Percentiles rank a stretch among this genome's conserved stretches.
These are phyloP conservation scores for Notolepis coatsorum DNA, from an alignment of 2,797 vertebrate species.

Conservation along the genomic window DNA sequence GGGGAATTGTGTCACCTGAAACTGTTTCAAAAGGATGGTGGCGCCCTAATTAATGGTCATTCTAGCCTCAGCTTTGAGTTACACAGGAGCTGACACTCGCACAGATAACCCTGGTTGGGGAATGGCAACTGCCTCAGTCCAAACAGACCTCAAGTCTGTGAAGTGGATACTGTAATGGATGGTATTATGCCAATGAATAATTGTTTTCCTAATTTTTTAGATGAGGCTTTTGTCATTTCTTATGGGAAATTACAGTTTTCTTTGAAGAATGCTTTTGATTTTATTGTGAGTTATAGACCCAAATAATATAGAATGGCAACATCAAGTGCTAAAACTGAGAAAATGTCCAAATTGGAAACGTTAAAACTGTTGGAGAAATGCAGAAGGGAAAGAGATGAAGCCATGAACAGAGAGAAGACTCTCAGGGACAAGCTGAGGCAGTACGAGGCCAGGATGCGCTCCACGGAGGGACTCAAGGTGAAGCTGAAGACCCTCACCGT, in stretches of 20 bases:
- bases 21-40: constrained; percentile 76
- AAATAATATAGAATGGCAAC: constrained; percentile 68
- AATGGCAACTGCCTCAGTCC: constrained; percentile 69
- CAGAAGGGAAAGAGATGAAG: constrained; percentile 84
- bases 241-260: background rate
- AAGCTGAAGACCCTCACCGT: constrained; percentile 78
- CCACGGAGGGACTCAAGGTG: constrained; percentile 79
- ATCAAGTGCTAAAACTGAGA: constrained; percentile 70
- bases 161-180: constrained; percentile 44
- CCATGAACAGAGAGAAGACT: constrained; percentile 76
- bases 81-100: constrained; percentile 73
- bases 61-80: constrained; percentile 86
- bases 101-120: constrained; percentile 65
- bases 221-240: background rate
- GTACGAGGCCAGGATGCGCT: constrained; percentile 76
- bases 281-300: constrained; percentile 19
- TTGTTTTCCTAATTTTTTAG: constrained; percentile 13
- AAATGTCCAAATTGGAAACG: constrained; percentile 80
- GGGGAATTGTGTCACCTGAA: constrained; percentile 81
- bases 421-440: constrained; percentile 80
- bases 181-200: constrained; percentile 17
- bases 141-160: constrained; percentile 25
- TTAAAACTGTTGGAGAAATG: constrained; percentile 84
- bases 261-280: constrained; percentile 21
- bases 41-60: constrained; percentile 88